These are phyloP conservation scores for Zaprionus gabonicus DNA, from an alignment of 1,140 invertebrate species.

Conservation along the genomic window DNA sequence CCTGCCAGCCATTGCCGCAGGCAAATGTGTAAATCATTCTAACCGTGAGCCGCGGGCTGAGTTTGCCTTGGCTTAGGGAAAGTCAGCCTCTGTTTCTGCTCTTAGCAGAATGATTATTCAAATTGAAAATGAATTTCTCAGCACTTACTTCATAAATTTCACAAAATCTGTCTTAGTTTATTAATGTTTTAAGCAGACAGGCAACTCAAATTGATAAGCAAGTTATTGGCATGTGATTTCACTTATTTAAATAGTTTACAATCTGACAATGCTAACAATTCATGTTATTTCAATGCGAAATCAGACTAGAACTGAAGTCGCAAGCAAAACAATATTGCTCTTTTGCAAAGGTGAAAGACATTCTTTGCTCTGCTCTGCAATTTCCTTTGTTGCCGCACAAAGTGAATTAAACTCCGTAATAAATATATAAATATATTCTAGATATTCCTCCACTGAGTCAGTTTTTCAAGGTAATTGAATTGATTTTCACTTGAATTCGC, in stretches of 20 bases:
- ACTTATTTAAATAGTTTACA: too few species aligned
- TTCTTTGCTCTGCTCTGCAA: too few species aligned
- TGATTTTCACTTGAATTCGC: neutral
- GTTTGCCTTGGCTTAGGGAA: constrained; percentile 11
- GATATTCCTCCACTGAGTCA: neutral
- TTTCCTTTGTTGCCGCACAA: too few species aligned
- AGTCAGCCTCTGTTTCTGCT: neutral
- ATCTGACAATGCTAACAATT: too few species aligned
- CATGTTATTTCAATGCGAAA: too few species aligned
- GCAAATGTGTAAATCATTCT: constrained; percentile 38
- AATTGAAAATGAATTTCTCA: constrained; percentile 10
- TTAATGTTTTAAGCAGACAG: neutral
- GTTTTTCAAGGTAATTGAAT: neutral
- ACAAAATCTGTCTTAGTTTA: neutral
- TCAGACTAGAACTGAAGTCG: too few species aligned
- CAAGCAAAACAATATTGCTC: too few species aligned
- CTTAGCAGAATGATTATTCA: constrained; percentile 5
- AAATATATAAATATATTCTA: neutral
- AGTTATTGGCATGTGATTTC: too few species aligned
- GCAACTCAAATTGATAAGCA: neutral
- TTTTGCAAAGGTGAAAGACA: too few species aligned
- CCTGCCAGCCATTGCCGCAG: neutral
- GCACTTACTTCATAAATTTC: neutral
- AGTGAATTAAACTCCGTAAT: neutral
- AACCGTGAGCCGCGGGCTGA: neutral